A percentile compares a stretch with the other conserved stretches of the same genome.
These are phyloP conservation scores for Cebus imitator DNA, from an alignment of 2,113 vertebrate species.

Conservation along the genomic window DNA sequence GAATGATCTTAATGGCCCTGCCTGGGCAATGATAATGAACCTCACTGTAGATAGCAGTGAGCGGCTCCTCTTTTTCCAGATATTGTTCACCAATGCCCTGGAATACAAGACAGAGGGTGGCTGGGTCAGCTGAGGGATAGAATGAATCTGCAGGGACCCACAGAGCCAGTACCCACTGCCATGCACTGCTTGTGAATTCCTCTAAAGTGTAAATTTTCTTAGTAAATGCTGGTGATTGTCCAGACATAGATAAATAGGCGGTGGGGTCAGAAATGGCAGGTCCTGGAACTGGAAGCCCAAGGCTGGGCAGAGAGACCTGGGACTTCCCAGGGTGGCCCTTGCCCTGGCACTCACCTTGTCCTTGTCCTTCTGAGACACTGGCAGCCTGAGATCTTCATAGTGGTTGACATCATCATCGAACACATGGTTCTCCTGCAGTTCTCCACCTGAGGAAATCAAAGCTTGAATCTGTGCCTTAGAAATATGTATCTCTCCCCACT, in stretches of 20 bases:
- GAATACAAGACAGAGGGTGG: neutral
- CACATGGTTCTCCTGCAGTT: neutral
- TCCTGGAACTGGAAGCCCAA: neutral
- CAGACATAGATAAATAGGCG: neutral
- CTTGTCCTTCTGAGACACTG: neutral
- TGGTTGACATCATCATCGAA: neutral
- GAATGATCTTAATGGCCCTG: neutral
- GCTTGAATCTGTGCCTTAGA: neutral
- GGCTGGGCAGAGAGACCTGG: neutral
- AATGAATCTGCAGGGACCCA: neutral
- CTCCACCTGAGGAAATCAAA: neutral
- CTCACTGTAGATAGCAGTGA: neutral
- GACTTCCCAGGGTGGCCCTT: neutral
- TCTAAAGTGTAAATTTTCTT: neutral
- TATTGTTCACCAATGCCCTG: neutral
- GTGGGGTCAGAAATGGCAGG: neutral
- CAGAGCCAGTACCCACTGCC: no score
- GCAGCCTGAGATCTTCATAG: neutral
- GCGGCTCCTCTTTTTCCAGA: neutral
- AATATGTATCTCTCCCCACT: neutral
- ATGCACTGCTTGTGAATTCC: neutral
- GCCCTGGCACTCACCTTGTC: neutral
- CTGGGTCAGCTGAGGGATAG: neutral
- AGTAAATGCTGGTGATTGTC: neutral
- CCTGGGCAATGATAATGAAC: neutral